A percentile compares a stretch with the other conserved stretches of the same genome.
Evolutionary conservation across 1,140 invertebrate genomes (phyloP).

Genomic region (Myzus persicae): DNA sequence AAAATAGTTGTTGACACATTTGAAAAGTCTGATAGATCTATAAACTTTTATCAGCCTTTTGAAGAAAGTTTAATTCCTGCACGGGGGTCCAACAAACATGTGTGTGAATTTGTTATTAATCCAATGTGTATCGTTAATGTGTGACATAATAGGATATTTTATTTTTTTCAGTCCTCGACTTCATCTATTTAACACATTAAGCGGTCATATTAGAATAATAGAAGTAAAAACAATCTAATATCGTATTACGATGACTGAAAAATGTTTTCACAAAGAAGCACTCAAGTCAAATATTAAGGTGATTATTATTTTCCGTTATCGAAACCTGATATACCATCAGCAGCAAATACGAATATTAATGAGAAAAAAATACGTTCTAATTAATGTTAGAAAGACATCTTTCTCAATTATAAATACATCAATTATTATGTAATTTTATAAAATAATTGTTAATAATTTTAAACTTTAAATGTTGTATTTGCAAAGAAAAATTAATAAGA

Average conservation of each 20-base stretch:
- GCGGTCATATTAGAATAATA: not conserved
- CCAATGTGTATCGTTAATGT: not conserved
- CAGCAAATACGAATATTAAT: not conserved
- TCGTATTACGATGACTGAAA: not conserved
- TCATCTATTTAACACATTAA: not conserved
- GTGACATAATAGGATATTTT: not conserved
- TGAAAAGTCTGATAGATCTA: no score
- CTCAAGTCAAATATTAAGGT: not conserved
- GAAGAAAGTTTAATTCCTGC: no score
- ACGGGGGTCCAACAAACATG: not conserved
- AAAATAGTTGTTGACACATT: not conserved
- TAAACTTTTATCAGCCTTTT: not conserved
- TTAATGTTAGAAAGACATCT: not conserved
- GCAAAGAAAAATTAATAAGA: not conserved
- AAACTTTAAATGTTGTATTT: not conserved
- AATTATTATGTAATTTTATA: not conserved
- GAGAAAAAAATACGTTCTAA: not conserved
- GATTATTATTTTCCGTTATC: not conserved
- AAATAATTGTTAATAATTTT: not conserved
- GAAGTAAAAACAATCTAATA: not conserved
- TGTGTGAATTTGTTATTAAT: not conserved
- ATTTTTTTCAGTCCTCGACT: not conserved
- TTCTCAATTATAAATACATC: not conserved
- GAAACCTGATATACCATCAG: not conserved
- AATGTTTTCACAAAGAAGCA: conserved; percentile 11